Evolutionary conservation across 35 echinoderm and acorn worm genomes (phyloP).

Genomic region (Lytechinus pictus): DNA sequence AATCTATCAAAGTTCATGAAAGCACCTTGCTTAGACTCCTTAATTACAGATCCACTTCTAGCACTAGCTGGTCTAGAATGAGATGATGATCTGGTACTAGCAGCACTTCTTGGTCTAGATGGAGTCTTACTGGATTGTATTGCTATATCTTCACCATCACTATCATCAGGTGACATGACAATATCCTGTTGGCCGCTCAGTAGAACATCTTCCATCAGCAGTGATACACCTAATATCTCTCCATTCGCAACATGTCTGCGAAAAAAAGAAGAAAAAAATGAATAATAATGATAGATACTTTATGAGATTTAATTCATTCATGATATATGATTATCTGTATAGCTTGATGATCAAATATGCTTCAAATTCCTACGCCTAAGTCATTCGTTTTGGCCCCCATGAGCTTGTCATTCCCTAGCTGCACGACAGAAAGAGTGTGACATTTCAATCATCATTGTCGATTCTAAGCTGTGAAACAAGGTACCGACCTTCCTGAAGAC

Average conservation of each 20-base stretch:
- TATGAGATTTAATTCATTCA: too few species aligned
- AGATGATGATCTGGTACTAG: conserved; percentile 47
- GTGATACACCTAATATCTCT: conserved; percentile 93
- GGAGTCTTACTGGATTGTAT: conserved; percentile 15
- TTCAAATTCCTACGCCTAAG: too few species aligned
- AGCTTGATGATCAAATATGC: too few species aligned
- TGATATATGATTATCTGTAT: too few species aligned
- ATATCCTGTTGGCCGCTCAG: conserved; percentile 94
- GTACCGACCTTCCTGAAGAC: too few species aligned
- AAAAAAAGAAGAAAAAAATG: neutral
- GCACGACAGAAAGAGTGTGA: too few species aligned
- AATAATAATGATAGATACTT: too few species aligned
- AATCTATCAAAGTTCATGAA: neutral
- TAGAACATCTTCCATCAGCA: conserved; percentile 97
- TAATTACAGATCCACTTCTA: neutral
- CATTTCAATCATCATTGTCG: too few species aligned
- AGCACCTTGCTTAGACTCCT: conserved; percentile 31
- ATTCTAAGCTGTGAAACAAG: too few species aligned
- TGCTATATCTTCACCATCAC: conserved; percentile 61
- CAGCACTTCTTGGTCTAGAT: conserved; percentile 65
- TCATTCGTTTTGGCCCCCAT: too few species aligned
- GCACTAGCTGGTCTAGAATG: conserved; percentile 73
- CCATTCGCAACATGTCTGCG: conserved; percentile 89
- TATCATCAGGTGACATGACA: conserved; percentile 69
- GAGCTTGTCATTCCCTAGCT: too few species aligned